These are phyloP conservation scores for Myiotriccus ornatus DNA, from an alignment of 2,797 vertebrate genomes.

Conservation along the genomic window DNA sequence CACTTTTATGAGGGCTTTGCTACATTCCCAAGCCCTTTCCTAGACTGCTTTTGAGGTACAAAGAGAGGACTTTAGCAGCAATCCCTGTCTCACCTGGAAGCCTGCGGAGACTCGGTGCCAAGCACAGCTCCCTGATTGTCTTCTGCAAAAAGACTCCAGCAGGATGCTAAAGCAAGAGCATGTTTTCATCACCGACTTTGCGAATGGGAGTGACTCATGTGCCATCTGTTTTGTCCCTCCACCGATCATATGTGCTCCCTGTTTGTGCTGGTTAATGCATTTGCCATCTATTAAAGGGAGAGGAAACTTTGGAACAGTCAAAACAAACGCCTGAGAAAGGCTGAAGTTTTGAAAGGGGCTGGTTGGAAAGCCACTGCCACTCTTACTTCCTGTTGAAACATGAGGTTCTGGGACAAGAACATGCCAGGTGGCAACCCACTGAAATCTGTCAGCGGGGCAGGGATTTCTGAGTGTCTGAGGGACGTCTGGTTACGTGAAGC, in stretches of 20 bases:
- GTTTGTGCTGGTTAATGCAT: slow-evolving; percentile 50
- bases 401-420: neutral
- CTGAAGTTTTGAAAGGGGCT: neutral
- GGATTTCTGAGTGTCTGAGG: neutral
- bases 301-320: slow-evolving; percentile 53
- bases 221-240: slow-evolving; percentile 59
- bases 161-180: slow-evolving; percentile 44
- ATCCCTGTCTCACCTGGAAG: slow-evolving; percentile 36
- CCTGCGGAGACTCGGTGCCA: slow-evolving; percentile 20
- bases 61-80: neutral
- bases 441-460: neutral
- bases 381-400: neutral
- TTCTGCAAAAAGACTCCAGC: slow-evolving; percentile 36
- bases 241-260: slow-evolving; percentile 25
- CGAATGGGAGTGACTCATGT: slow-evolving; percentile 61
- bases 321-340: slow-evolving; percentile 48
- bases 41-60: neutral
- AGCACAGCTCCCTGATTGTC: slow-evolving; percentile 19
- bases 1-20: neutral
- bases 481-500: neutral
- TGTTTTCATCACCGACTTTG: slow-evolving; percentile 47
- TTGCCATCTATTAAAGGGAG: slow-evolving; percentile 59
- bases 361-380: neutral
- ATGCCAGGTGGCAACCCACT: rapidly evolving
- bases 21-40: neutral